Evolutionary conservation across 1,140 invertebrate species (phyloP), one percentile per base, ranked within the genome.

Genomic region (Eupristina koningsbergeri): DNA sequence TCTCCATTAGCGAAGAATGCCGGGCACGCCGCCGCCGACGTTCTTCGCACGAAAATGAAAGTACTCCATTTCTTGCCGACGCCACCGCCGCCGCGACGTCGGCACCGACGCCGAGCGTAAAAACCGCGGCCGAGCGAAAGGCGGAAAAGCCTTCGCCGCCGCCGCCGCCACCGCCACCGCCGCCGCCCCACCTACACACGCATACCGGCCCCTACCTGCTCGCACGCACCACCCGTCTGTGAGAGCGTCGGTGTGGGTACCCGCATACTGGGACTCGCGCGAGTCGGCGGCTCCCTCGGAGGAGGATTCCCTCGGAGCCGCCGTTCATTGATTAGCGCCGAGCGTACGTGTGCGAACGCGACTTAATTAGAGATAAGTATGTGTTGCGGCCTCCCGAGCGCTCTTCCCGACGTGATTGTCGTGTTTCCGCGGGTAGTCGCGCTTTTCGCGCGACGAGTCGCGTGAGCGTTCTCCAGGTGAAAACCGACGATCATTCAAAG

Each of bases 41-140:
- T 81, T 79, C 84, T 82, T 85, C 84, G 76, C 80, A 79, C 84
- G 84, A 85, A 85, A 85, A 85, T 84, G 84, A 85, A 85, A 85
- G 84, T 85, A 85, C 84, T 85, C 84, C 84, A 85, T 85, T 85
- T 84, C 84, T 85, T 80, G 76, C 58, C 22, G n/a, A n/a, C 22
- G 53, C 29, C 29, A 34, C 75, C 36, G 71, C 73, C 45, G 19
- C 29, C 34, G 29, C 58, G 11, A 19, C 58, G 53, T 50, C 76
- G 1, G 17, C 64, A 47, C 73, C 22, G 39, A n/a, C 39, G 11
- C 34, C 50, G 69, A 50, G 47, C 29, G 58, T 67, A 81, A 75
- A 81, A 71, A 71, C 22, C 75, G 13, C 81, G 63, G 58, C 41
- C 61, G 69, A 77, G 85, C 81, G 85, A 83, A 84, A 84, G 81